These are phyloP conservation scores for Diplodus puntazzo DNA, from an alignment of 2,797 vertebrate species.

Conservation along the genomic window DNA sequence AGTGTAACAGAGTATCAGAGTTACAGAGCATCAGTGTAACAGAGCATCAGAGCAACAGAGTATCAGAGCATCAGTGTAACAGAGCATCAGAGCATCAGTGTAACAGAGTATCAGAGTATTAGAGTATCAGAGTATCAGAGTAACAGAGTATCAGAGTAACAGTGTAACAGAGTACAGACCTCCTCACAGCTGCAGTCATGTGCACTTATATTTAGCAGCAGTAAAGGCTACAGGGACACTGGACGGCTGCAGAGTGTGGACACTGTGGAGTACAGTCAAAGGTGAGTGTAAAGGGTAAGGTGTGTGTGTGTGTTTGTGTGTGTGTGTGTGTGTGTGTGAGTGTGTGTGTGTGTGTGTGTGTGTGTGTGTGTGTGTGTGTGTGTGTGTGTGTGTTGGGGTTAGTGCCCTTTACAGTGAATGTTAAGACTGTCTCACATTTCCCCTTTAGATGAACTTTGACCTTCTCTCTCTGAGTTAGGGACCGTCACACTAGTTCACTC, in stretches of 20 bases:
- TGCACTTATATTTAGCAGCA: slow-evolving; percentile 56
- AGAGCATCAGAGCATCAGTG: too few species aligned
- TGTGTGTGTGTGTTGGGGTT: slow-evolving; percentile 44
- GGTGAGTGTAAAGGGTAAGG: slow-evolving; percentile 69
- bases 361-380: slow-evolving; percentile 3
- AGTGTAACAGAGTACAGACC: neutral
- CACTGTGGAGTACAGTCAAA: slow-evolving; percentile 35
- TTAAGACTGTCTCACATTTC: slow-evolving; percentile 65
- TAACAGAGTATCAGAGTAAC: too few species aligned
- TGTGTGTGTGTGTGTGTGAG: too few species aligned
- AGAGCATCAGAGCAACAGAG: too few species aligned
- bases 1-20: too few species aligned
- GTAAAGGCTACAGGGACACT: slow-evolving; percentile 43
- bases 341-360: slow-evolving; percentile 37
- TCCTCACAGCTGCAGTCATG: slow-evolving; percentile 9
- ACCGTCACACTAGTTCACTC: slow-evolving; percentile 32
- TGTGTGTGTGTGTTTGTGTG: too few species aligned
- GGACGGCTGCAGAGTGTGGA: slow-evolving; percentile 23
- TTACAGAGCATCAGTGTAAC: too few species aligned
- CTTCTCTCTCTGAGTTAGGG: slow-evolving; percentile 59
- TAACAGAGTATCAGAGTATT: too few species aligned
- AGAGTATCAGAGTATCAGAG: too few species aligned
- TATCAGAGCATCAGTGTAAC: too few species aligned
- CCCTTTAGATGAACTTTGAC: slow-evolving; percentile 69
- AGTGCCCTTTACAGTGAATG: slow-evolving; percentile 62